Conservation (phyloP, 2,113 vertebrate species). For the Sphaerodactylus townsendi region DNA sequence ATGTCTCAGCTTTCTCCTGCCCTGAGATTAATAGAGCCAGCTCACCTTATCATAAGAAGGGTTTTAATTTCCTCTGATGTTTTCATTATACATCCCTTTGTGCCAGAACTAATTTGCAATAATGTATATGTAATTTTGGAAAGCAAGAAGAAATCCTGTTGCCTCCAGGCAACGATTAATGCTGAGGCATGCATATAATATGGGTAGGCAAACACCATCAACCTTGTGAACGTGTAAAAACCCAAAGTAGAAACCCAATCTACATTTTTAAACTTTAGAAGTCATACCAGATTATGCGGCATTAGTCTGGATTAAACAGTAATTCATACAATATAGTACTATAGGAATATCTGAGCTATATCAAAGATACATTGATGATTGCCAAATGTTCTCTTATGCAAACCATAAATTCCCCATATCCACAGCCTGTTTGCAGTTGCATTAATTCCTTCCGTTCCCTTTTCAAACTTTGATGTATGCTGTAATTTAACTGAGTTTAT, state of each 20-base stretch:
- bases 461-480: neutral
- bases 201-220: slow-evolving; percentile 53
- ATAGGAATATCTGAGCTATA: slow-evolving; percentile 25
- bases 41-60: slow-evolving; percentile 60
- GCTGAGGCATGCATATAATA: slow-evolving; percentile 53
- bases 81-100: slow-evolving; percentile 73
- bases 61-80: slow-evolving; percentile 70
- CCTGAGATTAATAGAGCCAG: slow-evolving; percentile 72
- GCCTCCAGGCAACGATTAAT: slow-evolving; percentile 66
- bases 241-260: slow-evolving; percentile 46
- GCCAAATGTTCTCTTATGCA: neutral
- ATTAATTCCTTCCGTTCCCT: neutral
- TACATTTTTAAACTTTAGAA: slow-evolving; percentile 15
- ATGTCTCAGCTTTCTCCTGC: slow-evolving; percentile 63
- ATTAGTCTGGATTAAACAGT: slow-evolving; percentile 48
- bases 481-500: neutral
- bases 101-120: slow-evolving; percentile 71
- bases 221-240: slow-evolving; percentile 26
- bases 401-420: neutral
- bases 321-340: slow-evolving; percentile 29
- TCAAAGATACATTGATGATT: neutral
- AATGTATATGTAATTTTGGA: slow-evolving; percentile 70
- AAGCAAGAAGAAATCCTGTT: slow-evolving; percentile 65
- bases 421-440: neutral
- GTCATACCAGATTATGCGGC: slow-evolving; percentile 27